These are phyloP conservation scores for Diabrotica virgifera DNA, from an alignment of 1,140 invertebrate species.

Conservation along the genomic window DNA sequence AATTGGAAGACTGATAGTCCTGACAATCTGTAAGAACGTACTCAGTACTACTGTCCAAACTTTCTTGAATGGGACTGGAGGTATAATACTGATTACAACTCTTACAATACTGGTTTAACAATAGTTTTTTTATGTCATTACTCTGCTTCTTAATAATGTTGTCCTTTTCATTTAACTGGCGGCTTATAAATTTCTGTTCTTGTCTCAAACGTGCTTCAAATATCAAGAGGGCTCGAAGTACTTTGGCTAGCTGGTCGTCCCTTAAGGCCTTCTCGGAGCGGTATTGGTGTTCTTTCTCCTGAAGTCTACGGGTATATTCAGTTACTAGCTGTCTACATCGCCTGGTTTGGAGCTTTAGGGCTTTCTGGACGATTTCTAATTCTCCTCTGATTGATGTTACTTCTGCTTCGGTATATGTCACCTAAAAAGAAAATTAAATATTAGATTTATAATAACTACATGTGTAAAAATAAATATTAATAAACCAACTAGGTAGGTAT, in stretches of 20 bases:
- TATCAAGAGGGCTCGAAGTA: slow-evolving; percentile 65
- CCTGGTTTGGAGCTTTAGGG: slow-evolving; percentile 61
- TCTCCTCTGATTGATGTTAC: slow-evolving; percentile 54
- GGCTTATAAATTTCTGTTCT: slow-evolving; percentile 69
- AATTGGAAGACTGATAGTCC: slow-evolving; percentile 44
- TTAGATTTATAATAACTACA: too few relatives aligned
- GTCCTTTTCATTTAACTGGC: slow-evolving; percentile 67
- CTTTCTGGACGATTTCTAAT: slow-evolving; percentile 60
- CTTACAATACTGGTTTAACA: slow-evolving; percentile 53
- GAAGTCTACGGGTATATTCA: slow-evolving; percentile 59
- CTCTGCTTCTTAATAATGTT: slow-evolving; percentile 67
- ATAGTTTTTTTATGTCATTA: slow-evolving; percentile 63
- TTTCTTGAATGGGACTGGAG: slow-evolving; percentile 55
- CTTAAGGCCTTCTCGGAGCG: slow-evolving; percentile 59
- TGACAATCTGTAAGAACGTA: slow-evolving; percentile 50
- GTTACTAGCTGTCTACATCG: slow-evolving; percentile 57
- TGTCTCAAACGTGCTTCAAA: slow-evolving; percentile 69
- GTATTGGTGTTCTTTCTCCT: slow-evolving; percentile 58
- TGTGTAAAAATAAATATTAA: too few relatives aligned
- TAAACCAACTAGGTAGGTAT: too few relatives aligned
- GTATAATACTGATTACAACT: slow-evolving; percentile 57
- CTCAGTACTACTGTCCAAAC: slow-evolving; percentile 57
- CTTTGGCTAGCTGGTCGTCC: slow-evolving; percentile 65
- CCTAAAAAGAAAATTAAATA: slow-evolving; percentile 24
- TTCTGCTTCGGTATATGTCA: slow-evolving; percentile 48